Conservation (phyloP, 2,797 vertebrate genomes). For the Eospalax fontanierii region DNA sequence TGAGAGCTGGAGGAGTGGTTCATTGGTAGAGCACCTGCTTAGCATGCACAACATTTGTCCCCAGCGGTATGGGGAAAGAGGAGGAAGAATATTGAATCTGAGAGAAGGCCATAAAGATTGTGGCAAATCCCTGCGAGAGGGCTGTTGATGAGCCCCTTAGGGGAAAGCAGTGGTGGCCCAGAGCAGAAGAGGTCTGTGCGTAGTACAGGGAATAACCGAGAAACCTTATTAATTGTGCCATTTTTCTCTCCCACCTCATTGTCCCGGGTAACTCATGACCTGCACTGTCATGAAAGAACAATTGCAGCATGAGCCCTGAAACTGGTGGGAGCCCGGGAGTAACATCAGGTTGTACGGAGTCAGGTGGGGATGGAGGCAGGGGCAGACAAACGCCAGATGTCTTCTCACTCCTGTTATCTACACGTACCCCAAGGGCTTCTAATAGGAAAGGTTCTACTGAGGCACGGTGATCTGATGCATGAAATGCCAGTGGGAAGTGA, state of each 20-base stretch:
- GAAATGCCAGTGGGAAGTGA: neutral
- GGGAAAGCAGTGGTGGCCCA: neutral
- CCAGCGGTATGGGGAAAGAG: neutral
- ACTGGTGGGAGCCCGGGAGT: neutral
- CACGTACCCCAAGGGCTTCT: neutral
- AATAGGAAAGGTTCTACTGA: neutral
- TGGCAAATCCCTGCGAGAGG: neutral
- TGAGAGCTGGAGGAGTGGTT: no score
- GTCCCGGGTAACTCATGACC: neutral
- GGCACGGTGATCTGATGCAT: neutral
- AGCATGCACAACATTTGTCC: neutral
- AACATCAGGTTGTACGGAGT: neutral
- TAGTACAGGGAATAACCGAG: neutral
- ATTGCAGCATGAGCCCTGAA: neutral
- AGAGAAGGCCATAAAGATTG: neutral
- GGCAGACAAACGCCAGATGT: neutral
- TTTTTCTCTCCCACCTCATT: neutral
- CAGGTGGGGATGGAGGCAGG: neutral
- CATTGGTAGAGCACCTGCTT: neutral
- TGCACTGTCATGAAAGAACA: neutral
- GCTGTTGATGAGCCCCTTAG: neutral
- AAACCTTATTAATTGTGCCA: neutral
- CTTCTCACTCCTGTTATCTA: neutral
- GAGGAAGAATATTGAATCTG: neutral
- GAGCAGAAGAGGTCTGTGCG: neutral